Evolutionary conservation across 1,140 invertebrate species (phyloP), one percentile per base, ranked within the genome.

Genomic region (Nebria ingens): DNA sequence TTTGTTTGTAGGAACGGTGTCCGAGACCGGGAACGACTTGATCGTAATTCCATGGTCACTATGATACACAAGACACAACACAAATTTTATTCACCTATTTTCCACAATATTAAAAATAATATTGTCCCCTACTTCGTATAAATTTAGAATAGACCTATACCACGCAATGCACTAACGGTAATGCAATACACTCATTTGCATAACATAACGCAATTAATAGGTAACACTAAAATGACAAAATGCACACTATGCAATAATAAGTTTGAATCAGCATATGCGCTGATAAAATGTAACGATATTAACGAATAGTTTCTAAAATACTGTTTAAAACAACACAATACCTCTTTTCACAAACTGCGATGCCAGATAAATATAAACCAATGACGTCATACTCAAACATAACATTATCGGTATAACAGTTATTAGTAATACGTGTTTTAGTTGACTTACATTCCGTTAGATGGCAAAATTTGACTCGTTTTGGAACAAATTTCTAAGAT

Each of bases 1-100:
- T 68, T 76, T 53, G 75, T 75, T 56, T 72, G 72, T 40, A 78
- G 61, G 63, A 79, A 80, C 56, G 80, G 80, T 59, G 80, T 81
- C 62, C 76, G 79, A 19, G 80, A 81, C 52, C 80, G 74, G 58
- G 79, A 81, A 67, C 80, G 76, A 38, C 57, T 61, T 15, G 64
- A 66, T 42, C 64, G 53, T 38, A 65, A 38, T 54, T 66, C 64
- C 63, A 64, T 66, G 22, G 25, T 34, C 25, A 34, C 25, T 34
- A 9, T 34, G 6, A 34, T 34, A 9, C 25, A 45, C 40, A 45
- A 11, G 3, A 45, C 40, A 45, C 40, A 45, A 12, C 25, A 29
- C 13, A 13, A 4, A 29, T 29, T 29, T 29, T 29, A 13, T 29
- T 29, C 25, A 29, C 25, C 25, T 29, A 29, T 29, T 29, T 29